Conservation (phyloP, 2,113 vertebrate species). For the Myodes glareolus region DNA sequence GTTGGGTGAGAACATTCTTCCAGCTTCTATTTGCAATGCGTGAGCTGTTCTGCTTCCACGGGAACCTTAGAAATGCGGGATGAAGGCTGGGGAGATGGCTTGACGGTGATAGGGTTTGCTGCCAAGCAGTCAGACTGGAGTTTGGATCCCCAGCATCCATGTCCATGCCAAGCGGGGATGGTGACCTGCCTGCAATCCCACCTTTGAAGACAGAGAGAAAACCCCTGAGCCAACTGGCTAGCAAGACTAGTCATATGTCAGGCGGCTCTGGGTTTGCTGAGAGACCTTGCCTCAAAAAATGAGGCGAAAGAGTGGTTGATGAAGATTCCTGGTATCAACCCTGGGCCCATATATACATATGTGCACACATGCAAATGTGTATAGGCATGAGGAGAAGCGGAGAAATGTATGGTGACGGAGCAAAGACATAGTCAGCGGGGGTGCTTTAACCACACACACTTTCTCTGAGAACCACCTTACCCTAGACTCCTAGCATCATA, state of each 20-base stretch:
- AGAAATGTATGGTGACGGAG: neutral
- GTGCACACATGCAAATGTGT: neutral
- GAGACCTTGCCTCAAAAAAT: neutral
- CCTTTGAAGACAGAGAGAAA: neutral
- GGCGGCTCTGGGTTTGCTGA: neutral
- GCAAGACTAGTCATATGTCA: no score
- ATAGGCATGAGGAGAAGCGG: neutral
- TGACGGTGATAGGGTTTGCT: neutral
- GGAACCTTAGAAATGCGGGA: neutral
- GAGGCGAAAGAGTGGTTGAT: neutral
- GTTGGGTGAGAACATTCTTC: neutral
- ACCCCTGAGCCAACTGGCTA: neutral
- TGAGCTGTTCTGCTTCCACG: neutral
- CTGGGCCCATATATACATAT: neutral
- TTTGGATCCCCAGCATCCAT: neutral
- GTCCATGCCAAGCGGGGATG: neutral
- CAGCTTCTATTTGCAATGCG: neutral
- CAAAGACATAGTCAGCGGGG: neutral
- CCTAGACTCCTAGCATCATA: neutral
- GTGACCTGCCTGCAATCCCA: neutral
- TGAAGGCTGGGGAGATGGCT: neutral
- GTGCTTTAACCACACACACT: rapidly evolving
- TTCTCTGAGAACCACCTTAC: neutral
- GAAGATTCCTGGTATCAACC: neutral
- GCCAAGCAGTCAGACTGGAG: neutral